A percentile compares a stretch with the other conserved stretches of the same genome.
Conservation (phyloP, 92 coral and sea anemone species). For the Porites lobata region DNA sequence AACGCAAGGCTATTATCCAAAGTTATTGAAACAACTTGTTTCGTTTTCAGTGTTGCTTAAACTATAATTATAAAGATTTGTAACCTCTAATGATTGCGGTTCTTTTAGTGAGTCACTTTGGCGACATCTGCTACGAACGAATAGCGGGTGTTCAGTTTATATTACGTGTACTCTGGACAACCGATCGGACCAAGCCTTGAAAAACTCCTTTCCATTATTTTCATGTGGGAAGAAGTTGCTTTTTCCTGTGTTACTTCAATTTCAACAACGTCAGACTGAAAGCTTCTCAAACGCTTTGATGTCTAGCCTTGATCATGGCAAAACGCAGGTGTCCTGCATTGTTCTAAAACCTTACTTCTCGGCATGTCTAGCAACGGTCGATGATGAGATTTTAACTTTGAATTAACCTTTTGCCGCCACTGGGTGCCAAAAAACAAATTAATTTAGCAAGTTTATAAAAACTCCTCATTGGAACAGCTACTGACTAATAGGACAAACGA, state of each 20-base stretch:
- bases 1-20: background rate
- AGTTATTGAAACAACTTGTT: background rate
- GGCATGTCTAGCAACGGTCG: background rate
- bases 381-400: background rate
- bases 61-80: slow-evolving; percentile 20
- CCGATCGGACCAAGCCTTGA: background rate
- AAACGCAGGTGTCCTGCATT: too few relatives aligned
- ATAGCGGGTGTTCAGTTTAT: slow-evolving; percentile 27
- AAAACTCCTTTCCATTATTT: background rate
- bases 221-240: background rate
- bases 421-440: background rate
- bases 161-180: background rate
- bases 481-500: too few relatives aligned
- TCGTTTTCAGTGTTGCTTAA: background rate
- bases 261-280: too few relatives aligned
- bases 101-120: slow-evolving; percentile 18
- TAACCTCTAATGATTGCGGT: slow-evolving; percentile 34
- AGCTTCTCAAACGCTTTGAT: too few relatives aligned
- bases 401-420: background rate
- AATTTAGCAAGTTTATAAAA: background rate
- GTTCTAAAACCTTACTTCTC: background rate
- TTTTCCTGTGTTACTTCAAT: slow-evolving; percentile 2
- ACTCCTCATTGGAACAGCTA: background rate
- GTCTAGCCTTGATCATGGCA: too few relatives aligned
- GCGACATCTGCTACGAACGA: slow-evolving; percentile 24